phyloP scores from a whole-genome alignment of 1,140 invertebrate species.

The Platyura marginata region DNA sequence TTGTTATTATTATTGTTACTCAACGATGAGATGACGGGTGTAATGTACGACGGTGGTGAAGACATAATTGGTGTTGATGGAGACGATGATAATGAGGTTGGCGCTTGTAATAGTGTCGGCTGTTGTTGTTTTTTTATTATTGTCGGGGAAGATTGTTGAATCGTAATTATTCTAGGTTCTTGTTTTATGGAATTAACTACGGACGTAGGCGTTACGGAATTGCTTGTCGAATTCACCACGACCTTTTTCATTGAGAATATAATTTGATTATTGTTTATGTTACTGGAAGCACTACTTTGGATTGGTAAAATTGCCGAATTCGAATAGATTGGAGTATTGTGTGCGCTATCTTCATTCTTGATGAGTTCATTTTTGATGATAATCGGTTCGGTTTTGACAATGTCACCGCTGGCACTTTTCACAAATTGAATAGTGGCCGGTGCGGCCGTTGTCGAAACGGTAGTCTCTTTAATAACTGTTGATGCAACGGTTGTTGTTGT shows the following conservation, averaged over 20 bases:
- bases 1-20: no score
- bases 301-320: neutral
- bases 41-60: neutral
- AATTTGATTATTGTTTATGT: neutral
- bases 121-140: no score
- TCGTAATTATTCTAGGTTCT: neutral
- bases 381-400: neutral
- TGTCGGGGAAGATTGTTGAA: neutral
- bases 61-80: no score
- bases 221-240: neutral
- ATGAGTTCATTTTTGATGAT: neutral
- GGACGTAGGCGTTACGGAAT: neutral
- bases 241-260: neutral
- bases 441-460: slow-evolving; percentile 9
- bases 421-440: neutral
- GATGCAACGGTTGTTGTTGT: slow-evolving; percentile 9
- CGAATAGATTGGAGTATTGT: neutral
- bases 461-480: slow-evolving; percentile 7
- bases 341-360: neutral
- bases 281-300: neutral
- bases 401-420: neutral
- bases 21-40: no score
- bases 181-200: neutral
- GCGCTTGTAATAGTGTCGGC: no score
- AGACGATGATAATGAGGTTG: no score